Conservation (phyloP, 1,140 invertebrate genomes). For the Mylabris phalerata region DNA sequence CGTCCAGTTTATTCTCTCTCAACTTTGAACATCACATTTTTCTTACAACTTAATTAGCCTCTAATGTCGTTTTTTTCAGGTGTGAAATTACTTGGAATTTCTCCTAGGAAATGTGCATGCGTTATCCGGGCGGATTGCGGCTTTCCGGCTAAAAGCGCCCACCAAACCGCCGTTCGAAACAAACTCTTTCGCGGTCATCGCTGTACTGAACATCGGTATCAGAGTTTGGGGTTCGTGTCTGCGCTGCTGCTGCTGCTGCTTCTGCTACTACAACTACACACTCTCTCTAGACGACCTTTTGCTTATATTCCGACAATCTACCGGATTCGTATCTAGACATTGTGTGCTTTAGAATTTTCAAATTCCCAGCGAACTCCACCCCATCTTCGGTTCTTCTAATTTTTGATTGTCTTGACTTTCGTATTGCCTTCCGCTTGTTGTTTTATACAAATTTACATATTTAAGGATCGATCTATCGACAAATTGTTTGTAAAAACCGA, state of each 20-base stretch:
- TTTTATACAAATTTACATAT: slow-evolving; percentile 3
- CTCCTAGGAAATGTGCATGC: neutral
- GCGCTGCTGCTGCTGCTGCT: slow-evolving; percentile 17
- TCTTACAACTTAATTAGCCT: neutral
- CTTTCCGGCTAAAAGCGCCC: neutral
- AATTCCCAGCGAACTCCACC: no score
- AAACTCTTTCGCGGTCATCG: slow-evolving; percentile 24
- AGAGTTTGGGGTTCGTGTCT: slow-evolving; percentile 15
- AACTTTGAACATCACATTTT: no score
- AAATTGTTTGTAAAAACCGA: neutral
- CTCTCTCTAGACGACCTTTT: neutral
- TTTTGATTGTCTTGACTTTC: no score
- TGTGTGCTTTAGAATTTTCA: no score
- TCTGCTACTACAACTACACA: no score
- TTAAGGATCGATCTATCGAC: slow-evolving; percentile 5
- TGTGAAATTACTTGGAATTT: neutral
- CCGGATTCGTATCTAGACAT: neutral
- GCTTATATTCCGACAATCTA: neutral
- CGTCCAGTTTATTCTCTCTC: no score
- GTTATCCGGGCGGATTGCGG: neutral
- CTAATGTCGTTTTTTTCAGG: neutral
- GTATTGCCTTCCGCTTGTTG: neutral
- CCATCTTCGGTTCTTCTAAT: no score
- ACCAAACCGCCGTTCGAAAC: slow-evolving; percentile 4
- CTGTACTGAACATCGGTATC: slow-evolving; percentile 24